Base-by-base conservation (phyloP, 1,140 invertebrate species). In the Limonius californicus region DNA sequence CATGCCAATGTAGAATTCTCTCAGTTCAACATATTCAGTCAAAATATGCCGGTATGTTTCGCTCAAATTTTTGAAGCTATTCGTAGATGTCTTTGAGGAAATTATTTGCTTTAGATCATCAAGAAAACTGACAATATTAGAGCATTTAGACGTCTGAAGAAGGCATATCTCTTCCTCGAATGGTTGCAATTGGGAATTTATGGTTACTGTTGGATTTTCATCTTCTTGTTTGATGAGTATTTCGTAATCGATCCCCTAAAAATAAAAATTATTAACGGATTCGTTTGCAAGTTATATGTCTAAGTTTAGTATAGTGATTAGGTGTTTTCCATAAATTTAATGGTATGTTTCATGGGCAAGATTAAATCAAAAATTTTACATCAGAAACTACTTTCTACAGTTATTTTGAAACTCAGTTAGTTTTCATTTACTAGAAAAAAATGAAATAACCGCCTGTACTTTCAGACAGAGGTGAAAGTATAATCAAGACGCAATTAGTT, bases 21-120 rank as follows among this genome's bases (percentile, higher is more conserved):
- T 59, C 53, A 73, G 68, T 54, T 74, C 73, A 6, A 30, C 58
- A 47, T 70, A 73, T 68, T 74, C 71, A 8, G 64, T 23, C 14
- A 74, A 50, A 12, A 73, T 62, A 50, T 60, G 66, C 27, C 55
- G 57, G 30, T 68, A 72, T n/a, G 64, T 54, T 16, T 68, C 62
- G 14, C 54, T 54, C 7, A 62, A 32, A 54, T 68, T 66, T 65
- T 54, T 35, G 6, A 39, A 23, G 20, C 9, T 59, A 54, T 59
- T 1, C 8, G 23, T 42, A 6, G 11, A 1, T 35, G 47, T 39
- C 18, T 32, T 54, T 14, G 20, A 1, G 1, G 27, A 54, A 18
- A 61, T n/a, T n/a, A 54, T 61, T 23, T 56, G 19, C 4, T 27
- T 47, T 27, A 61, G 15, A 18, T 11, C 19, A 20, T 61, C 60